Evolutionary conservation across 2,113 vertebrate genomes (phyloP), one percentile per base, ranked within the genome.

Genomic region (Balaenoptera acutorostrata): DNA sequence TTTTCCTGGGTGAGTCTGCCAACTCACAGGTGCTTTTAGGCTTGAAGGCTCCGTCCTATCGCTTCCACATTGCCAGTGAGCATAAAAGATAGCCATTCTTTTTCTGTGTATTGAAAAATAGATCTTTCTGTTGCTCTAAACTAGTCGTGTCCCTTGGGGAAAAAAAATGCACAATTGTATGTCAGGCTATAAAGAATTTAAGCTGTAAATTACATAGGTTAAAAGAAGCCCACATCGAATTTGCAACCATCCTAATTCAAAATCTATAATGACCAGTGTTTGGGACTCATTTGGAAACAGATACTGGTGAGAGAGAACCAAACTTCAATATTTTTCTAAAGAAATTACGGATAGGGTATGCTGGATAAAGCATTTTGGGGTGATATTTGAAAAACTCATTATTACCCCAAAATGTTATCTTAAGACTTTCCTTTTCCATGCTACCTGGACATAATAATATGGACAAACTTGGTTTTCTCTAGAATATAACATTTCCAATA

Each of bases 1-100:
- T 95, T 97, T 98, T 97, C 97, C 96, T 97, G 95, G 95, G 55
- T 94, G 93, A 97, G 90, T 94, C 96, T 97, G 98, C 98, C 97
- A 97, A 57, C 86, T 97, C 97, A 92, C 97, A 97, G 97, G 89
- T 96, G 93, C 83, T 88, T 94, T 89, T 63, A 55, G 21, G 69
- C 61, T 36, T 66, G 55, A 89, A 36, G 44, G 49, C 97, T 95
- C 96, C 55, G 88, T 95, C 29, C 52, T 39, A 25, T 69, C 46
- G 17, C 49, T 69, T 90, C 49, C 41, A 12, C 2, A 1, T 13
- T 88, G 83, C 88, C 64, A 84, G 8, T 72, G 29, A 41, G 82
- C 90, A 29, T 36, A n/a, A 75, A 97, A 41, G 13, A 39, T 52
- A 83, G 93, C 69, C 75, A n/a, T 91, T 90, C 87, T 95, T 69